Base-by-base conservation (phyloP, 2,113 vertebrate species). In the Embiotoca jacksoni region DNA sequence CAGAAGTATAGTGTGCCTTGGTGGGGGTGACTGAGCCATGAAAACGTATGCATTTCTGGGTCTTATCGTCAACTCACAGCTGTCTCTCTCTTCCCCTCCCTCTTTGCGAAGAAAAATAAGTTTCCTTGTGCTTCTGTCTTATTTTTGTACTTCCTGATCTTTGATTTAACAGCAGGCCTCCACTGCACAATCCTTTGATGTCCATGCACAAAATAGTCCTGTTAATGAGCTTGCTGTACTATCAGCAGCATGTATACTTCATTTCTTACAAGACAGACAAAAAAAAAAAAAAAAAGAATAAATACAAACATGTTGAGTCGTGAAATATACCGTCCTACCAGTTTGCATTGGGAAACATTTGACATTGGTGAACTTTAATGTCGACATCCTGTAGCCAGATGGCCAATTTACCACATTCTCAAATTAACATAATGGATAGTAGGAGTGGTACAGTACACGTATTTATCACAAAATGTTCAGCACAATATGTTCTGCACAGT, bases 31-130 rank as follows among this genome's bases (percentile, higher is more conserved):
- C 75, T 81, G 83, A 92, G 76, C 85, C 83, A 83, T 87, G 89
- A 87, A 91, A 91, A 89, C 65, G 49, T 87, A 85, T 89, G 88
- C 71, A 88, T 90, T 90, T 87, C 88, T 89, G 53, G 66, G 72
- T 68, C 89, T 94, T 93, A 91, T 94, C 91, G 60, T 80, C 83
- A 70, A 83, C 86, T 81, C 66, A 52, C 91, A 94, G 91, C 85
- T 79, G 83, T 81, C 72, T 84, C 60, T 31, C 49, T 39, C 72
- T 54, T 58, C 53, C 71, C 61, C 58, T 58, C 69, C 50, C 44
- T 41, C 30, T 62, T 58, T 52, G 16, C 74, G 52, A 10, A 15
- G 32, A 36, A 35, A 75, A 75, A 63, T 47, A 80, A 64, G 39
- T 84, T 89, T 86, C 39, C 49, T 66, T 4, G 30, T 58, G 82